Evolutionary conservation across 2,113 vertebrate genomes (phyloP).

Genomic region (Laterallus jamaicensis): DNA sequence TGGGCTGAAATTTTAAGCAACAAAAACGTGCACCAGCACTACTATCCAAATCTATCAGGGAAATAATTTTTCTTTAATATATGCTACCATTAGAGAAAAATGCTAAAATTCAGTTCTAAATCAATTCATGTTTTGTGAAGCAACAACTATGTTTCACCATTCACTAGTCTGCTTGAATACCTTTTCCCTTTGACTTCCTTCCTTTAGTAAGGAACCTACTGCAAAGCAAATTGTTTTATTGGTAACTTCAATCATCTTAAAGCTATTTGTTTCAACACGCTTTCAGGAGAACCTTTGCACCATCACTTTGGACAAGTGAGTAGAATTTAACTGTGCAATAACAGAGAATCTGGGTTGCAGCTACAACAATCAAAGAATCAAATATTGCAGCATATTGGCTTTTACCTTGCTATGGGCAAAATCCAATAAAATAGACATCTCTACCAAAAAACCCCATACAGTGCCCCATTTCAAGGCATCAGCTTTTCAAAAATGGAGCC

Average conservation of each 20-base stretch:
- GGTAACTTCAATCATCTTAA: neutral
- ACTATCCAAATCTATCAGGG: neutral
- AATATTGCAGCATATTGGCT: neutral
- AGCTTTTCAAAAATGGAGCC: neutral
- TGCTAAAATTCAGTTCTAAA: neutral
- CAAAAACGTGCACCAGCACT: neutral
- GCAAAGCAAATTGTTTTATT: neutral
- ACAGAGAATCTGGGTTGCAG: neutral
- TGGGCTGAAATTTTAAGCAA: neutral
- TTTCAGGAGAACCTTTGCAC: neutral
- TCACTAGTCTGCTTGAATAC: neutral
- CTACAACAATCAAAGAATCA: neutral
- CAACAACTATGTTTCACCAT: neutral
- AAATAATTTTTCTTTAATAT: neutral
- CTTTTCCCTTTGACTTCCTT: neutral
- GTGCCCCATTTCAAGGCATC: neutral
- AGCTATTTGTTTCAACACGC: neutral
- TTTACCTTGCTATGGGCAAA: neutral
- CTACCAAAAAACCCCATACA: neutral
- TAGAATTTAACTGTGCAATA: neutral
- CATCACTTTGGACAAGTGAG: neutral
- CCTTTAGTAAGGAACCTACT: neutral
- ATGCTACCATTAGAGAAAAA: neutral
- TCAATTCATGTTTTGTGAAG: neutral
- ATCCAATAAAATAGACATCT: neutral